These are phyloP conservation scores for Scalopus aquaticus DNA, from an alignment of 2,113 vertebrate genomes.

Conservation along the genomic window DNA sequence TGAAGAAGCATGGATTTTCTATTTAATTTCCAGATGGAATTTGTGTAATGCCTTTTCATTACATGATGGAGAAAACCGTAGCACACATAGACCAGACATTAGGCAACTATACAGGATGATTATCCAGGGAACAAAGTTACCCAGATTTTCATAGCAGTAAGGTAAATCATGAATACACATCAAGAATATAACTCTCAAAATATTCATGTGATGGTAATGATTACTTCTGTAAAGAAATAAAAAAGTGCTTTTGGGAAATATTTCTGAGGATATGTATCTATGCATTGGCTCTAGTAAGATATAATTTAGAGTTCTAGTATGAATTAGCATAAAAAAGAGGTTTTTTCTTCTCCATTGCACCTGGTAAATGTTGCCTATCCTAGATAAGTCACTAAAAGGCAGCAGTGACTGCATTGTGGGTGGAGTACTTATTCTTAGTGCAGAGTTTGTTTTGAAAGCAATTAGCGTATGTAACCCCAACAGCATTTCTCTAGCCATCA, in stretches of 20 bases:
- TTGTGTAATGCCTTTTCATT: constrained; percentile 41
- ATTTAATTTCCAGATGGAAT: constrained; percentile 71
- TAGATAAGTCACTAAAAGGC: background rate
- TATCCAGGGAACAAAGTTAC: constrained; percentile 34
- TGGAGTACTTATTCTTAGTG: background rate
- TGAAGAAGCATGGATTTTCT: constrained; percentile 54
- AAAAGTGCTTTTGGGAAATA: constrained; percentile 11
- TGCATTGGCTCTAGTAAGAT: background rate
- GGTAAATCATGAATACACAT: background rate
- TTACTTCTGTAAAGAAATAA: constrained; percentile 25
- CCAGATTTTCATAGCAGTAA: constrained; percentile 23
- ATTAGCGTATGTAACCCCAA: background rate
- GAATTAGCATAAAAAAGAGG: background rate
- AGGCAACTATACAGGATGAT: background rate
- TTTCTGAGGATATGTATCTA: background rate
- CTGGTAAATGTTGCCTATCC: background rate
- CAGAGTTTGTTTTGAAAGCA: background rate
- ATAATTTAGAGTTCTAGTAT: background rate
- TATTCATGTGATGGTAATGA: background rate
- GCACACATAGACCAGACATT: background rate
- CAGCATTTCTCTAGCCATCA: background rate
- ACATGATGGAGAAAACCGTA: background rate
- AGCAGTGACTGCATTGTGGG: background rate
- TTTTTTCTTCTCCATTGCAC: background rate
- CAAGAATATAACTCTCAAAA: background rate